Evolutionary conservation across 1,140 invertebrate genomes (phyloP).

Genomic region (Macrobrachium nipponense): DNA sequence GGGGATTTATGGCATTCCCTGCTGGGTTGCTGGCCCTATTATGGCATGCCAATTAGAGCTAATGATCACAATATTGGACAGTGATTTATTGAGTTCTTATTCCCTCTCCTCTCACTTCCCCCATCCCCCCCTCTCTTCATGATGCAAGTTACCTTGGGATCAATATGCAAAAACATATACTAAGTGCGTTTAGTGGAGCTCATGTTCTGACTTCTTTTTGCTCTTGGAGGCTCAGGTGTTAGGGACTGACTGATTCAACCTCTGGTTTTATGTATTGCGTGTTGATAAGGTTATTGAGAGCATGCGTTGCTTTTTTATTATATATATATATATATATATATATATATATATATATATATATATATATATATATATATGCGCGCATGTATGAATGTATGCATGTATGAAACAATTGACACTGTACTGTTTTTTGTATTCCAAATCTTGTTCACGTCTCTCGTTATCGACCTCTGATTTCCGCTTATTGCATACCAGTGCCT

Average conservation of each 20-base stretch:
- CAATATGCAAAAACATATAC: too few species aligned
- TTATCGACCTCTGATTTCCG: too few species aligned
- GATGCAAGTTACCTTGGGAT: too few species aligned
- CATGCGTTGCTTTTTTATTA: background rate
- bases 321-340: background rate
- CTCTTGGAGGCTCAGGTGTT: too few species aligned
- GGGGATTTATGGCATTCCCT: background rate
- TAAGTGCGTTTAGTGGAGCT: too few species aligned
- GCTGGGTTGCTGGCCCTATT: background rate
- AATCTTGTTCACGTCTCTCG: too few species aligned
- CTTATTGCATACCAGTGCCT: too few species aligned
- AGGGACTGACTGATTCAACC: too few species aligned
- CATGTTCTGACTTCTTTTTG: background rate
- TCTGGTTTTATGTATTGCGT: too few species aligned
- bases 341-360: conserved; percentile 8
- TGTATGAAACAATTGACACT: background rate
- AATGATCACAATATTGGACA: too few species aligned
- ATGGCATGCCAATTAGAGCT: too few species aligned
- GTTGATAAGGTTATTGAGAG: background rate
- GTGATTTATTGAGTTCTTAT: background rate
- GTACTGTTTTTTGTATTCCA: too few species aligned
- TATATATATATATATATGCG: conserved; percentile 28
- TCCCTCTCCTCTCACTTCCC: background rate
- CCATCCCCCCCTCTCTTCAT: background rate
- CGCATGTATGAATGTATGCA: conserved; percentile 2